Base-by-base conservation (phyloP, 2,797 vertebrate species). In the Cyprinella venusta region DNA sequence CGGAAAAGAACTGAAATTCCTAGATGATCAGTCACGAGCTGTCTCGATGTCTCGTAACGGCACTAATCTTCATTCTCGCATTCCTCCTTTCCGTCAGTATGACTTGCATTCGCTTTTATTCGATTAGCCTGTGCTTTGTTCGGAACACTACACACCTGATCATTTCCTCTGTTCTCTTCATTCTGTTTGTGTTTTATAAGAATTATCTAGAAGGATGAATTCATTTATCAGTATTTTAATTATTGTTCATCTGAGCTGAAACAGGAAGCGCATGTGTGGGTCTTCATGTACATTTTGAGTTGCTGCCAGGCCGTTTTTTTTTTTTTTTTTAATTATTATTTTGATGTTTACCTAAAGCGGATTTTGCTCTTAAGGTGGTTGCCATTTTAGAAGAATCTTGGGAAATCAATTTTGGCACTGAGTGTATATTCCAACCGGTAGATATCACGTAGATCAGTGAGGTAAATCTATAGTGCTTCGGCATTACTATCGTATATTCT, bases 261-360 rank as follows among this genome's bases (percentile, higher is more conserved):
- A 76, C 79, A 9, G 69, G 68, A 82, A 36, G 71, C 77, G 63
- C 70, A 26, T 59, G 64, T 79, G 74, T 67, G 24, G 26, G 61
- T 56, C 71, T 76, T 85, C 26, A 21, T 61, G 89, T 89, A 84
- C 76, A 87, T 78, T 80, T 67, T 75, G 85, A 59, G 61, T 86
- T 86, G 19, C 85, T 88, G 79, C 86, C 83, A 86, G 84, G 81
- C 85, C 79, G 89, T 87, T 45, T 80, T 85, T 90, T 78, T 72
- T 30, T 30, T 30, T 30, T 30, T 30, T 1, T 30, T 1, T 30
- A 30, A 86, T 83, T 84, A 78, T 83, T 86, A 72, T 79, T 79
- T 90, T 76, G 84, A 9, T 79, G 86, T 84, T 91, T 92, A 89
- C 90, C 88, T 87, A 42, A 84, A 63, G 77, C 81, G 89, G 87